phyloP scores from a whole-genome alignment of 2,888 invertebrate genomes.

The Mongoloraphidia duomilia region DNA sequence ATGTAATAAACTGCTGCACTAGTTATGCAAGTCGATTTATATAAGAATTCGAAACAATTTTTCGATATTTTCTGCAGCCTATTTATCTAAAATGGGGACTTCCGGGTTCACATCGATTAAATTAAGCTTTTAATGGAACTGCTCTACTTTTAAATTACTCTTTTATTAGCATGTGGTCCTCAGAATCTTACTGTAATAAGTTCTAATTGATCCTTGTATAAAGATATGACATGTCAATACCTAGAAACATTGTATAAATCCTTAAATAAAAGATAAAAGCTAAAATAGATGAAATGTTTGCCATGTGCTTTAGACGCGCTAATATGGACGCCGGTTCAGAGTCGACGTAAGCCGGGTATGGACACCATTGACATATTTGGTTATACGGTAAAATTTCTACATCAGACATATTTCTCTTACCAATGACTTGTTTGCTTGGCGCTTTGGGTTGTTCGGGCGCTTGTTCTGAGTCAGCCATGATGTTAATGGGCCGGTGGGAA shows the following conservation, averaged over 20 bases:
- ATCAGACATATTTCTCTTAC: conserved; percentile 36
- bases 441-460: conserved; percentile 58
- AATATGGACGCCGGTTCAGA: conserved; percentile 26
- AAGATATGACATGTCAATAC: too few relatives aligned
- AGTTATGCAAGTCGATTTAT: too few relatives aligned
- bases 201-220: too few relatives aligned
- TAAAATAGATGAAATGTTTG: background rate
- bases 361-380: conserved; percentile 9
- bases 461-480: conserved; percentile 94
- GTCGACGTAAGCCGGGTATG: conserved; percentile 8
- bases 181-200: too few relatives aligned
- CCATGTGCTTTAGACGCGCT: conserved; percentile 13
- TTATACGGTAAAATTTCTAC: conserved; percentile 5
- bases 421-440: conserved; percentile 79
- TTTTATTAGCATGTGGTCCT: too few relatives aligned
- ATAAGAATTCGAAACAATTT: background rate
- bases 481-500: conserved; percentile 63
- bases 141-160: too few relatives aligned
- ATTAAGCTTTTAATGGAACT: too few relatives aligned
- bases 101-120: background rate
- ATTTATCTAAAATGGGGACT: background rate
- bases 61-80: background rate
- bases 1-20: too few relatives aligned
- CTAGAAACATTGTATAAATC: too few relatives aligned
- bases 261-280: too few relatives aligned